Evolutionary conservation across 2,797 vertebrate genomes (phyloP).

Genomic region (Platalea minor): DNA sequence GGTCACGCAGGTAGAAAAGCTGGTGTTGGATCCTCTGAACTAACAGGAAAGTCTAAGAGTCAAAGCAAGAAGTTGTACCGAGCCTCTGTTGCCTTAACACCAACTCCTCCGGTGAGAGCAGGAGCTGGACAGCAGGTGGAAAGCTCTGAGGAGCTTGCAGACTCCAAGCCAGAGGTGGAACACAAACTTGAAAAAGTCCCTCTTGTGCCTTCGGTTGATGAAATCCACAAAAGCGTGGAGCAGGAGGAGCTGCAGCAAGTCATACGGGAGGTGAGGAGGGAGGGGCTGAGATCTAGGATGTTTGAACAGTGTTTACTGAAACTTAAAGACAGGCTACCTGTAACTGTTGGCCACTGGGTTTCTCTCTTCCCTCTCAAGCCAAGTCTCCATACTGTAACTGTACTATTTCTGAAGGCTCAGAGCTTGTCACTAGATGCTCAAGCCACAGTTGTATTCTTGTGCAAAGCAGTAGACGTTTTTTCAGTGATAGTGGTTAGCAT

Average conservation of each 20-base stretch:
- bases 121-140: slow-evolving; percentile 61
- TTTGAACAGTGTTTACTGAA: neutral
- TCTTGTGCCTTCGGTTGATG: slow-evolving; percentile 38
- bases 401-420: neutral
- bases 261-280: slow-evolving; percentile 85
- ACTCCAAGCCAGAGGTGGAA: slow-evolving; percentile 23
- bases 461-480: neutral
- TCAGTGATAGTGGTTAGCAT: neutral
- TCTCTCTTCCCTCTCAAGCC: neutral
- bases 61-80: slow-evolving; percentile 80
- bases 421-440: neutral
- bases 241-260: slow-evolving; percentile 86
- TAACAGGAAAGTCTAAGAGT: slow-evolving; percentile 51
- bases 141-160: slow-evolving; percentile 50
- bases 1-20: slow-evolving; percentile 73
- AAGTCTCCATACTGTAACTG: neutral
- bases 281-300: neutral
- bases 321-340: neutral
- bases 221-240: slow-evolving; percentile 68
- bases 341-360: neutral
- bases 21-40: slow-evolving; percentile 53
- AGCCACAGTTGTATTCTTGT: neutral
- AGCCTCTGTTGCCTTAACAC: slow-evolving; percentile 87
- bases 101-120: slow-evolving; percentile 77
- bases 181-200: slow-evolving; percentile 53